phyloP scores from a whole-genome alignment of 2,113 vertebrate genomes.

The Psittacara wagleri region DNA sequence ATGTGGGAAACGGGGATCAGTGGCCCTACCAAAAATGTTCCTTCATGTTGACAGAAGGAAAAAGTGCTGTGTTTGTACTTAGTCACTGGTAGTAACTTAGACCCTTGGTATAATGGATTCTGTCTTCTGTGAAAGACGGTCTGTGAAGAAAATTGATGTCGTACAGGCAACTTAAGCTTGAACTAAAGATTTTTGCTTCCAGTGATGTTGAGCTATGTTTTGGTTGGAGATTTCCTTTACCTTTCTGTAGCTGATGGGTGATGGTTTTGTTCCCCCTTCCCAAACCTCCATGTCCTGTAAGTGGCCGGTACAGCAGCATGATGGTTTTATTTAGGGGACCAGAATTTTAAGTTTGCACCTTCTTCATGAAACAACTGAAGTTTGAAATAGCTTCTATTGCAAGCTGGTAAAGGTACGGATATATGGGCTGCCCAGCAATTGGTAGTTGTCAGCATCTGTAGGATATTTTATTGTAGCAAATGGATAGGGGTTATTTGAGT shows the following conservation, averaged over 20 bases:
- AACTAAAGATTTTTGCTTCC: not conserved
- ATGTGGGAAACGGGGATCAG: slow-evolving; percentile 59
- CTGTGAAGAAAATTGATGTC: not conserved
- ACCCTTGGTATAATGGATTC: not conserved
- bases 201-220: not conserved
- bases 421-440: not conserved
- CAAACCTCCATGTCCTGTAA: not conserved
- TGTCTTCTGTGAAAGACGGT: accelerated
- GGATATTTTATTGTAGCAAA: not conserved
- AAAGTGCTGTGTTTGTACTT: not conserved
- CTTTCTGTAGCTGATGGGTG: not conserved
- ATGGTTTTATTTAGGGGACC: not conserved
- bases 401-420: not conserved
- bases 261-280: not conserved
- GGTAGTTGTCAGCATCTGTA: not conserved
- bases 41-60: not conserved
- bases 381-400: not conserved
- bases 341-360: not conserved
- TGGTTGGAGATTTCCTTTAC: not conserved
- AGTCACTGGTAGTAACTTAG: not conserved
- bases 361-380: not conserved
- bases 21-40: not conserved
- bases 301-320: not conserved
- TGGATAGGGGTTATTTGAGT: not conserved
- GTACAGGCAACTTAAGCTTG: not conserved